These are phyloP conservation scores for Patella pellucida DNA, from an alignment of 2,888 invertebrate genomes.

Conservation along the genomic window DNA sequence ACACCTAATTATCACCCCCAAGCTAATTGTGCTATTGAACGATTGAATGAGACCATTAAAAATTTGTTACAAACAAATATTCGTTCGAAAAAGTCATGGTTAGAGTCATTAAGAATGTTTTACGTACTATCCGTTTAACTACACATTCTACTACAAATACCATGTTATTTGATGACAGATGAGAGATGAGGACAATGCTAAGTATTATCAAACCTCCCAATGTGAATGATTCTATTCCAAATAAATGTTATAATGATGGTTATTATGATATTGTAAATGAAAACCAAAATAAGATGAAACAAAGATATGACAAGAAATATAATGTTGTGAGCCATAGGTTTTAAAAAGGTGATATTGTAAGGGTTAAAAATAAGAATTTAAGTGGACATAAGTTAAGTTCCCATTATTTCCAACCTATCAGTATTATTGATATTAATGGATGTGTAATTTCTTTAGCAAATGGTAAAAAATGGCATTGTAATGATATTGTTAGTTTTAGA, in stretches of 20 bases:
- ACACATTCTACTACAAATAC: background rate
- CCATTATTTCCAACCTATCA: slow-evolving; percentile 1
- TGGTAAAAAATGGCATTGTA: slow-evolving; percentile 12
- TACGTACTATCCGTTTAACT: background rate
- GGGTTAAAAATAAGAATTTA: background rate
- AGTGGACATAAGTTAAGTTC: too few species aligned
- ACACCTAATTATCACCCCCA: too few species aligned
- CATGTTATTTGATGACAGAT: background rate
- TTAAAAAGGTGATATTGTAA: background rate
- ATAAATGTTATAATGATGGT: background rate
- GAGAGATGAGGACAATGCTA: background rate
- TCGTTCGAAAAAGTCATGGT: background rate
- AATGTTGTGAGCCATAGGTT: background rate
- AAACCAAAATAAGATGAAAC: background rate
- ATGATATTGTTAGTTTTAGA: background rate
- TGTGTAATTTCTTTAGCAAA: background rate
- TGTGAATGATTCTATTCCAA: background rate
- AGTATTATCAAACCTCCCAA: background rate
- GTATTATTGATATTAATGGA: slow-evolving; percentile 8
- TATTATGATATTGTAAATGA: background rate
- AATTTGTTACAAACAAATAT: background rate
- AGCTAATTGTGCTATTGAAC: background rate
- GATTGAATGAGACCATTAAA: background rate
- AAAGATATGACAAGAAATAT: background rate
- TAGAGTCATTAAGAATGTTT: background rate